Base-by-base conservation (phyloP, 2,888 invertebrate genomes). In the Thereva unica region DNA sequence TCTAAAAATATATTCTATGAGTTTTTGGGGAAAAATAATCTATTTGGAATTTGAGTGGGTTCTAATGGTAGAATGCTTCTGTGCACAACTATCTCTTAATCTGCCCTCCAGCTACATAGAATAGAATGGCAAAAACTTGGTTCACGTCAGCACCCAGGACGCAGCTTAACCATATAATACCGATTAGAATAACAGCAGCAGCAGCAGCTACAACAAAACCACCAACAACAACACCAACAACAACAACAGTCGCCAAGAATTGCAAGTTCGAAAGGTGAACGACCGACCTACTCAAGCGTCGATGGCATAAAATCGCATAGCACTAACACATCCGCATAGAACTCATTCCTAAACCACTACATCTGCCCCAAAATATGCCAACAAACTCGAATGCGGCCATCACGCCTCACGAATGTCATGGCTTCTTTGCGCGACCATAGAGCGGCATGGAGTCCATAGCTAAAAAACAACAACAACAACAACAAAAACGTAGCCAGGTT, bases 211-310 rank as follows among this genome's bases (percentile, higher is more conserved):
- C 40, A 10, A 35, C 8, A 70, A 70, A 70, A 70, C n/a, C n/a
- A n/a, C n/a, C n/a, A n/a, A n/a, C 71, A 67, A 71, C 72, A 67
- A 69, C 68, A 73, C 71, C 70, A 72, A 68, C 68, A 71, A 67
- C 64, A 69, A 70, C 70, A 70, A 67, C 56, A 67, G 44, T 56
- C 69, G 34, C 45, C 44, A 54, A 44, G 66, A 65, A 66, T 65
- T 64, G 59, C 77, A 78, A 78, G 77, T 78, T 78, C 75, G 77
- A 74, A 74, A 78, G 79, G 78, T 81, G 78, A 80, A 80, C 77
- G 80, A 80, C 81, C 81, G 81, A 81, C 81, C 81, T 81, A 81
- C 81, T 81, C 81, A 81, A 78, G 80, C 80, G 78, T 76, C 76
- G 67, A 67, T 69, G 66, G 66, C 57, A 69, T 66, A 68, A 68